Evolutionary conservation across 2,113 vertebrate species (phyloP), one percentile per base, ranked within the genome.

Genomic region (Istiophorus platypterus): DNA sequence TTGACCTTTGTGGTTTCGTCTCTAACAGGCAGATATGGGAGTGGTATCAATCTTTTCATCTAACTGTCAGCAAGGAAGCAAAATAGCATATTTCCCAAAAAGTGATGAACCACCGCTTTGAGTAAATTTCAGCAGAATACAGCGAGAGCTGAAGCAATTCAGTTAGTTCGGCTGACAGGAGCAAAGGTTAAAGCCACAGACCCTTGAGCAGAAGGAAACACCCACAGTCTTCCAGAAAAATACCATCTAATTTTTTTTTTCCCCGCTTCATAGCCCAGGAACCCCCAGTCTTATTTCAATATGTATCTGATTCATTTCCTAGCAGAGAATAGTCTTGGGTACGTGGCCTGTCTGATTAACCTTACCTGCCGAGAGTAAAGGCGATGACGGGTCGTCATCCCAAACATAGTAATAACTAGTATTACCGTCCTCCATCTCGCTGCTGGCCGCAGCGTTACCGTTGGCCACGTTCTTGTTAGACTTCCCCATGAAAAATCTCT

Each of bases 381-480:
- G 97, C 88, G 96, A 84, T 76, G 96, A 96, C 63, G 96, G 96
- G 88, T 99, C 96, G 84, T 98, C 97, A 91, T 97, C 96, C 93
- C 92, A 94, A 88, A 91, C 88, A 97, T 90, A 85, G 84, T 93
- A 93, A 95, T 94, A 96, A 96, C 39, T 94, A 93, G 93, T 93
- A 97, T 99, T 99, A 99, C 98, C 98, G 62, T 97, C 97, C 93
- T 98, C 97, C 94, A 98, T 94, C 91, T 99, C 98, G 24, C 94
- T 98, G 95, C 92, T 97, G 93, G 89, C 96, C 57, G 96, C 95
- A 0, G 96, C 95, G 72, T 97, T 97, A 91, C 97, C 97, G 39
- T 98, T 99, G 69, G 96, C 96, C 80, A 97, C 92, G 29, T 97
- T 96, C 95, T 98, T 98, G 29, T 94, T 89, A 0, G 88, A 66